Base-by-base conservation (phyloP, 2,113 vertebrate genomes). In the Amblyornis subalaris region DNA sequence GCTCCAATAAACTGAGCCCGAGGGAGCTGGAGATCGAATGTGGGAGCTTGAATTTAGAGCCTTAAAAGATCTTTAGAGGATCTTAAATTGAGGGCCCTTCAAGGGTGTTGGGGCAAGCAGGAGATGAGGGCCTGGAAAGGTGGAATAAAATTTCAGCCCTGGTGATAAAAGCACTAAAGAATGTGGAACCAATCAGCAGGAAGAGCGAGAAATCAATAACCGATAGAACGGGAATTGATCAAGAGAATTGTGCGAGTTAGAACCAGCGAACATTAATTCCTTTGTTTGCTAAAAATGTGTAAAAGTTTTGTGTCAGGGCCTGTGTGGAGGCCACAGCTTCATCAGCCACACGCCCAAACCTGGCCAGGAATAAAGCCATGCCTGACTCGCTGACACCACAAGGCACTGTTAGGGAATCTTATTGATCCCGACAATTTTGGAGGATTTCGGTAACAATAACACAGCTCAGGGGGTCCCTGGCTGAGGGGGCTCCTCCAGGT, bases 251-350 rank as follows among this genome's bases (percentile, higher is more conserved):
- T 2, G 10, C 31, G 22, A 22, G 36, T 67, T 10, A 22, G 35
- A 66, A 42, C 5, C 25, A 58, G 33, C 1, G 36, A 22, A 4
- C 0, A 1, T 25, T 21, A 5, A 17, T 50, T 42, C 29, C 29
- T 66, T 50, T 50, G 10, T 42, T 58, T 33, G 33, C 14, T 60
- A 12, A 28, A 69, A 69, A 20, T 19, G 22, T 5, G 22, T 36
- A 62, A 2, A 4, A 15, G 12, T 44, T 76, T 36, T 9, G 26
- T 12, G 3, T 33, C 1, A 0, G 31, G 44, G 25, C 42, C 51
- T 31, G 13, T 36, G 61, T 31, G 53, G 36, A 12, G 16, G 38
- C 8, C 45, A 10, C 36, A 19, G 51, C 48, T 54, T 45, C 55
- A n/a, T 40, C 40, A 74, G 42, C 42, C 51, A 21, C 51, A 35